Base-by-base conservation (phyloP, 2,888 invertebrate species). In the Acleris sparsana region DNA sequence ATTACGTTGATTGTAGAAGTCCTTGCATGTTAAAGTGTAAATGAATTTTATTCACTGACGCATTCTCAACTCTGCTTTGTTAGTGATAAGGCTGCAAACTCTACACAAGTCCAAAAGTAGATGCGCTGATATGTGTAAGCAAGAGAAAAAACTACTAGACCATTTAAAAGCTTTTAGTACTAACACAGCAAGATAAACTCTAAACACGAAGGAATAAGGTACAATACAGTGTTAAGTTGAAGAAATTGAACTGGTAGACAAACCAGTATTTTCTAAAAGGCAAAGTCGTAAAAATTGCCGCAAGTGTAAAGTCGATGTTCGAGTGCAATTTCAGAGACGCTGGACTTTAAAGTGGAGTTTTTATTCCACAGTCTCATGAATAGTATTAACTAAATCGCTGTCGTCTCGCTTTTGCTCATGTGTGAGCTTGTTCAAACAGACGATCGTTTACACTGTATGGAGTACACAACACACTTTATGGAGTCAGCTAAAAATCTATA, bases 201-300 rank as follows among this genome's bases (percentile, higher is more conserved):
- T 70, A 77, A 77, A 67, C 55, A 16, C 46, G 55, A 44, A 25
- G 48, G 2, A 49, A 29, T 79, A 73, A 71, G 74, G 61, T 69
- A 70, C 70, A 75, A 72, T 72, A 73, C 71, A 51, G 64, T 33
- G 64, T 66, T 59, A 9, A n/a, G 7, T 39, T 56, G 11, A 52
- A 62, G 53, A 59, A 68, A 44, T 69, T 63, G 48, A 69, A 39
- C 58, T 75, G 69, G 78, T 39, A 29, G 33, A 68, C 76, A 75
- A 78, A 77, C 76, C 73, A 73, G 76, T 76, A 75, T 74, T 73
- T 77, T 83, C 84, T 83, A 84, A 84, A 85, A 79, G 76, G 79
- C 72, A 70, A 72, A 72, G 80, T 85, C 84, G 82, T 88, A 86
- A 88, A 87, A 84, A 82, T 80, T 79, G 79, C 81, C 78, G 80